Evolutionary conservation across 2,888 invertebrate genomes (phyloP).

Genomic region (Pharmacophagus antenor): DNA sequence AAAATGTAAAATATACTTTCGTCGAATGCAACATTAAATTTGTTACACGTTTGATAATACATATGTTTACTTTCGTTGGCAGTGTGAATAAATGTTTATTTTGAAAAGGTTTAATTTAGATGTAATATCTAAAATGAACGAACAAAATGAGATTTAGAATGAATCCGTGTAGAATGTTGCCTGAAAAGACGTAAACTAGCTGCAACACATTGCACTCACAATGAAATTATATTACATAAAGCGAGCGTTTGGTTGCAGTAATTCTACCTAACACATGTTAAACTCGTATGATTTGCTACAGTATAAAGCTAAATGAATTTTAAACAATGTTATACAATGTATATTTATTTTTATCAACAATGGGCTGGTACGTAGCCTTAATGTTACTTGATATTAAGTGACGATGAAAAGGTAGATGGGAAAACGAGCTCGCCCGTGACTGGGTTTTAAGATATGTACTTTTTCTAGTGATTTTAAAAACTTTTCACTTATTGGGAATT

Average conservation of each 20-base stretch:
- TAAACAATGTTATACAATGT: neutral
- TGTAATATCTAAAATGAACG: neutral
- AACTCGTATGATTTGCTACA: neutral
- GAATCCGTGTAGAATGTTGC: neutral
- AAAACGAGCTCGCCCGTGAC: too few species aligned
- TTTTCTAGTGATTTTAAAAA: too few species aligned
- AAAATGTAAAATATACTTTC: too few species aligned
- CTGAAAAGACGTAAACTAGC: constrained; percentile 2
- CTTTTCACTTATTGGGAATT: too few species aligned
- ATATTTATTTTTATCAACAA: too few species aligned
- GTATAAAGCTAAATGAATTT: neutral
- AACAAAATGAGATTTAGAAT: neutral
- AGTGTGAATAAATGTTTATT: neutral
- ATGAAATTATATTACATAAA: constrained; percentile 5
- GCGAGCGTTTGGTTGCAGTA: constrained; percentile 1
- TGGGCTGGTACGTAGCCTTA: neutral
- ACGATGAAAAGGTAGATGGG: too few species aligned
- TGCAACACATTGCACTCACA: neutral
- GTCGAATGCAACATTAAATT: neutral
- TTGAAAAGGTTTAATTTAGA: neutral
- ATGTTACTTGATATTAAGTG: too few species aligned
- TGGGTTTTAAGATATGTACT: too few species aligned
- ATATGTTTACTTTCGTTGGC: neutral
- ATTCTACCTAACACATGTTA: neutral
- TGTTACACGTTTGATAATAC: neutral